Conservation (phyloP, 2,888 invertebrate species). For the Oegoconia quadripuncta region DNA sequence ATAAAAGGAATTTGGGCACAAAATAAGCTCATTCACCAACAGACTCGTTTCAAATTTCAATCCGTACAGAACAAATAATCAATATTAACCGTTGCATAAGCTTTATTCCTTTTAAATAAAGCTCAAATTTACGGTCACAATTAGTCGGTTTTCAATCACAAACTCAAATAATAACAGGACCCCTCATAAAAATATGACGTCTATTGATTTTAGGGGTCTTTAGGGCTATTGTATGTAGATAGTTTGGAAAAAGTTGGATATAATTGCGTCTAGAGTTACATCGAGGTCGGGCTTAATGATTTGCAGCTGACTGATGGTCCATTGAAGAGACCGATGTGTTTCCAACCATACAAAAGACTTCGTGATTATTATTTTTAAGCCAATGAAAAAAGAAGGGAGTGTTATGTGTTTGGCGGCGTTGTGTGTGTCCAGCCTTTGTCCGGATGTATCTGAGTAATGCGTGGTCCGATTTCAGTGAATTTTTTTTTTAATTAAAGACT, state of each 20-base stretch:
- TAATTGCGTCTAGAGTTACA: conserved; percentile 9
- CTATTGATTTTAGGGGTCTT: conserved; percentile 7
- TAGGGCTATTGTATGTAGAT: neutral
- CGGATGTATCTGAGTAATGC: too few relatives aligned
- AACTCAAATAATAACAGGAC: conserved; percentile 4
- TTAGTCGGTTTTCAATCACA: too few relatives aligned
- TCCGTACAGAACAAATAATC: conserved; percentile 1
- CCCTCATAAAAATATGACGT: conserved; percentile 13
- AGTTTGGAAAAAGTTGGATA: neutral
- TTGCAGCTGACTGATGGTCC: neutral
- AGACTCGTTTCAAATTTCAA: conserved; percentile 8
- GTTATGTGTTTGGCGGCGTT: too few relatives aligned
- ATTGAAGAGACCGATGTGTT: too few relatives aligned
- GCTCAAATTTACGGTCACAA: too few relatives aligned
- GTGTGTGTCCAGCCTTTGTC: too few relatives aligned
- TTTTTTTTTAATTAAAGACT: too few relatives aligned
- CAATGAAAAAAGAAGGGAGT: too few relatives aligned
- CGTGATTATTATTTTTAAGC: too few relatives aligned
- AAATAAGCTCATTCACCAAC: conserved; percentile 9
- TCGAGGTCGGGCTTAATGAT: conserved; percentile 5
- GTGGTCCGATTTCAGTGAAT: too few relatives aligned
- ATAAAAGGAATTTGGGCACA: neutral
- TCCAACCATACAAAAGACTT: too few relatives aligned
- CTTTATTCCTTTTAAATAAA: neutral
- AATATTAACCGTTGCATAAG: neutral